Percentiles rank a stretch among this genome's conserved stretches.
Conservation (phyloP, 2,113 vertebrate species). For the Tupaia chinensis region DNA sequence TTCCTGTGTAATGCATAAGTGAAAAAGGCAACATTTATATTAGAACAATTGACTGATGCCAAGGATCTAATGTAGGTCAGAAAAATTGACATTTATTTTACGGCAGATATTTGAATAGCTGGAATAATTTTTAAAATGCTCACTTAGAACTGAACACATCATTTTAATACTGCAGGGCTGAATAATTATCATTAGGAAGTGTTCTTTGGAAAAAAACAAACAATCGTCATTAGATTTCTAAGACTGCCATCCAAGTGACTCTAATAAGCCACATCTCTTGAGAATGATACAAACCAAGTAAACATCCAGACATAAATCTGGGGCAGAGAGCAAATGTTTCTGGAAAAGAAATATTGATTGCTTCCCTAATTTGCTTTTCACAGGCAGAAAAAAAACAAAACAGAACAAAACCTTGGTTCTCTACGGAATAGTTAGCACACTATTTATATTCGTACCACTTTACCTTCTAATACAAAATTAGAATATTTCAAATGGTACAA, state of each 20-base stretch:
- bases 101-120: neutral
- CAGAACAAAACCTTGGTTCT: neutral
- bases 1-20: neutral
- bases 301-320: conserved; percentile 51
- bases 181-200: conserved; percentile 39
- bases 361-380: conserved; percentile 67
- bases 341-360: conserved; percentile 44
- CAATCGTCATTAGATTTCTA: conserved; percentile 26
- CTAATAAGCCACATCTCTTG: conserved; percentile 37
- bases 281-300: conserved; percentile 51
- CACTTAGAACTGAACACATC: neutral
- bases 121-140: conserved; percentile 6
- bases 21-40: conserved; percentile 49
- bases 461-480: conserved; percentile 30
- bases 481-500: conserved; percentile 40
- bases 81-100: conserved; percentile 58
- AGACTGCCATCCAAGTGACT: neutral
- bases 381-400: neutral
- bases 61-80: neutral
- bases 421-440: neutral
- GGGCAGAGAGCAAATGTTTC: conserved; percentile 12
- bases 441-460: conserved; percentile 27
- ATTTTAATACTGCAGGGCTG: neutral
- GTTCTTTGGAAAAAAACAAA: neutral
- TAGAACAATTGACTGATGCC: conserved; percentile 37